Evolutionary conservation across 2,888 invertebrate genomes (phyloP).

Genomic region (Caradrina kadenii): DNA sequence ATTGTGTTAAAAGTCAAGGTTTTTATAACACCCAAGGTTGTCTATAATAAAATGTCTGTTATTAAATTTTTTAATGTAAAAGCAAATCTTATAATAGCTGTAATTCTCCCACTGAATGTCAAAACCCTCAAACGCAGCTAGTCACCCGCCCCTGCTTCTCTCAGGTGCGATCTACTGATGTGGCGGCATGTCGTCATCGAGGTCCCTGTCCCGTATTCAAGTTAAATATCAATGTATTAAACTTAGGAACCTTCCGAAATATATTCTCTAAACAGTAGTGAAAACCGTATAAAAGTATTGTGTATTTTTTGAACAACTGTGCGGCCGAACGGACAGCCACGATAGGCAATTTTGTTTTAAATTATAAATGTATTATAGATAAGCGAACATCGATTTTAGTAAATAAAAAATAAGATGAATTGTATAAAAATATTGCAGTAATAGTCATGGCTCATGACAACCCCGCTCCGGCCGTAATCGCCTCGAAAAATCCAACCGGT

Average conservation of each 20-base stretch:
- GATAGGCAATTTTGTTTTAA: not conserved
- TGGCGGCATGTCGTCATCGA: no score
- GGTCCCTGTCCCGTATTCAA: no score
- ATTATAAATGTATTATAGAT: not conserved
- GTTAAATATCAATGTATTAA: not conserved
- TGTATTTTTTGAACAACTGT: not conserved
- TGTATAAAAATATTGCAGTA: not conserved
- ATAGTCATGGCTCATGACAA: no score
- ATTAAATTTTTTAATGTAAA: not conserved
- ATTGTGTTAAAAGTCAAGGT: not conserved
- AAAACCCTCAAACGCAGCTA: not conserved
- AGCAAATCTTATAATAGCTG: not conserved
- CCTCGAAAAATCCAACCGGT: no score
- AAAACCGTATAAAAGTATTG: not conserved
- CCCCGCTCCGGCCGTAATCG: no score
- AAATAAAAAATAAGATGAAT: not conserved
- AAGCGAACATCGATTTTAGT: not conserved
- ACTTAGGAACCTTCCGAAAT: not conserved
- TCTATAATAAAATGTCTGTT: not conserved
- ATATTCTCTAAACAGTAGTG: not conserved
- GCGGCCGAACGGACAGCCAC: not conserved
- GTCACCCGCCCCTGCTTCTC: not conserved
- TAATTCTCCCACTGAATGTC: not conserved
- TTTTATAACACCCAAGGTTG: not conserved
- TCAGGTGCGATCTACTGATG: not conserved